phyloP scores from a whole-genome alignment of 1,140 invertebrate species.

The Atta texana region DNA sequence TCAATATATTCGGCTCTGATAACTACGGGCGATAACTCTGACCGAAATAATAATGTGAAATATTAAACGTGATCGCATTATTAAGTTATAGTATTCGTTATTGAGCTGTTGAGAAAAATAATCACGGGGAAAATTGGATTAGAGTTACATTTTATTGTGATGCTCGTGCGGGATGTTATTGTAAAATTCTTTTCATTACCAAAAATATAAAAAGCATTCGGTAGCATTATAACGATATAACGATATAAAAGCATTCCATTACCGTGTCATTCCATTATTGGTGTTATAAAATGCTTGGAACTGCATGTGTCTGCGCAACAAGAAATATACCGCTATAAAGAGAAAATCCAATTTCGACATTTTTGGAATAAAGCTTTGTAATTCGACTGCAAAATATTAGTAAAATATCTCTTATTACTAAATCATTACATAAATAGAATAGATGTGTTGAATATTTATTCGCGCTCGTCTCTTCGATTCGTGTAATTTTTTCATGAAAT shows the following conservation, averaged over 20 bases:
- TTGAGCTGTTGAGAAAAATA: neutral
- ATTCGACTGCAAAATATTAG: slow-evolving; percentile 4
- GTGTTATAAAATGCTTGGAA: slow-evolving; percentile 14
- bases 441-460: neutral
- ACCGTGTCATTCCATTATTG: slow-evolving; percentile 36
- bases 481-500: neutral
- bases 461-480: neutral
- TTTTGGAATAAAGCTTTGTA: slow-evolving; percentile 42
- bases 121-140: slow-evolving; percentile 9
- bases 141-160: slow-evolving; percentile 4
- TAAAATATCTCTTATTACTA: neutral
- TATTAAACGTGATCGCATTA: slow-evolving; percentile 39
- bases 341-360: slow-evolving; percentile 43
- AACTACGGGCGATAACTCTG: slow-evolving; percentile 8
- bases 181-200: slow-evolving; percentile 16
- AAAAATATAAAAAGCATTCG: neutral
- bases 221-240: slow-evolving; percentile 38
- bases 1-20: slow-evolving; percentile 46
- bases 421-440: neutral
- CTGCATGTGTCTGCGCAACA: slow-evolving; percentile 5
- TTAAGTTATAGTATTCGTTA: slow-evolving; percentile 28
- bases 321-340: neutral
- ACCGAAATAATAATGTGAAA: slow-evolving; percentile 38
- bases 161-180: no score
- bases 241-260: slow-evolving; percentile 47